Percentiles rank a stretch among this genome's conserved stretches.
These are phyloP conservation scores for Dicrurus megarhynchus DNA, from an alignment of 2,113 vertebrate genomes.

Conservation along the genomic window DNA sequence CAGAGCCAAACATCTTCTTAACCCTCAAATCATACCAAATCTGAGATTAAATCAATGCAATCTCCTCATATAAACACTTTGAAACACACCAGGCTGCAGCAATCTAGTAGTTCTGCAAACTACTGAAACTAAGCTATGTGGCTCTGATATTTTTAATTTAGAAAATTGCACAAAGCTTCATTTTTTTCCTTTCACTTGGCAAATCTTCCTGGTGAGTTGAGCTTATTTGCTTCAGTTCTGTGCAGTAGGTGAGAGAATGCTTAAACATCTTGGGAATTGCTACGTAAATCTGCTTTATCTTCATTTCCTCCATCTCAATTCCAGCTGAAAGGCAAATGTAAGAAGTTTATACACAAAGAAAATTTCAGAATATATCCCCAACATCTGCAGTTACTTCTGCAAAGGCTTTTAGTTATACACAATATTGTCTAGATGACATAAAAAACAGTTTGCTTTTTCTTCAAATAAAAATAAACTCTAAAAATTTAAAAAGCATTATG, in stretches of 20 bases:
- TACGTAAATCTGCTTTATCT: not conserved
- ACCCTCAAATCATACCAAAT: not conserved
- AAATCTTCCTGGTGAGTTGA: not conserved
- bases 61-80: not conserved
- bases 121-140: not conserved
- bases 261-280: not conserved
- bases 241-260: not conserved
- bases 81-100: not conserved
- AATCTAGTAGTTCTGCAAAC: not conserved
- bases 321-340: not conserved
- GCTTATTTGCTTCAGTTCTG: not conserved
- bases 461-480: constrained; percentile 34
- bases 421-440: constrained; percentile 45
- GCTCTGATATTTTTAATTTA: not conserved
- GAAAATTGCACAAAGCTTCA: not conserved
- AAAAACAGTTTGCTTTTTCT: constrained; percentile 21
- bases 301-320: not conserved
- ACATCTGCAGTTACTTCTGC: not conserved
- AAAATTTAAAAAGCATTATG: not conserved
- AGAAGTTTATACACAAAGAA: not conserved
- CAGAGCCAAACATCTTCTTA: constrained; percentile 3
- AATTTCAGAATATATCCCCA: not conserved
- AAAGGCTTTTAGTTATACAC: constrained; percentile 26
- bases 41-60: constrained; percentile 13
- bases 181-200: not conserved